A percentile compares a stretch with the other conserved stretches of the same genome.
Evolutionary conservation across 2,888 invertebrate genomes (phyloP).

Genomic region (Biston betularia): DNA sequence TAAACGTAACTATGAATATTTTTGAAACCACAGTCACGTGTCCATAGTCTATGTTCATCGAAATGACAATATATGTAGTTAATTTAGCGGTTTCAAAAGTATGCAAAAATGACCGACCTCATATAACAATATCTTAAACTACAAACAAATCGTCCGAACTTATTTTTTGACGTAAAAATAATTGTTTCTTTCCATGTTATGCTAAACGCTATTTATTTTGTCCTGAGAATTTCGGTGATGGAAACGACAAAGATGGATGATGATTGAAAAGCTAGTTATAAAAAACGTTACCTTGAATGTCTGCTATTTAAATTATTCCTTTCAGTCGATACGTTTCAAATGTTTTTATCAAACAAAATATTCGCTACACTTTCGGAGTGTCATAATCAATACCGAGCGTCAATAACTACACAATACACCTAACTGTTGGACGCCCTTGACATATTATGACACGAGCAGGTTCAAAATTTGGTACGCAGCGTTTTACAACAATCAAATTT

Average conservation of each 20-base stretch:
- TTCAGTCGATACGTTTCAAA: not conserved
- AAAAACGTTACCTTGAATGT: conserved; percentile 5
- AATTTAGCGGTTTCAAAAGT: no score
- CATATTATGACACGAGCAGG: conserved; percentile 25
- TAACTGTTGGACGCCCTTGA: conserved; percentile 41
- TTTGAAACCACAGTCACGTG: no score
- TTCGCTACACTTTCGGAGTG: conserved; percentile 16
- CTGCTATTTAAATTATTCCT: not conserved
- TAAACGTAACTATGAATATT: no score
- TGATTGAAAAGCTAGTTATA: conserved; percentile 9
- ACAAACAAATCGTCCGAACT: not conserved
- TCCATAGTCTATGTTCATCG: no score
- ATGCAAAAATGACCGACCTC: no score
- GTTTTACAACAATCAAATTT: conserved; percentile 15
- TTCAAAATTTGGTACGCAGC: conserved; percentile 25
- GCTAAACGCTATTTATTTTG: not conserved
- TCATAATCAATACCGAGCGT: conserved; percentile 25
- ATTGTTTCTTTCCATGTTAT: not conserved
- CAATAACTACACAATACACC: conserved; percentile 46
- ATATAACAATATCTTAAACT: no score
- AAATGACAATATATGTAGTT: no score
- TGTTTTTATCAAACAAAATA: conserved; percentile 5
- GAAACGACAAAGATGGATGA: conserved; percentile 4
- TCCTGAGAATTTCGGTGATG: conserved; percentile 1
- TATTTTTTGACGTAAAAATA: no score